Conservation (phyloP, 2,888 invertebrate genomes). For the Sphaeridia pumilis region DNA sequence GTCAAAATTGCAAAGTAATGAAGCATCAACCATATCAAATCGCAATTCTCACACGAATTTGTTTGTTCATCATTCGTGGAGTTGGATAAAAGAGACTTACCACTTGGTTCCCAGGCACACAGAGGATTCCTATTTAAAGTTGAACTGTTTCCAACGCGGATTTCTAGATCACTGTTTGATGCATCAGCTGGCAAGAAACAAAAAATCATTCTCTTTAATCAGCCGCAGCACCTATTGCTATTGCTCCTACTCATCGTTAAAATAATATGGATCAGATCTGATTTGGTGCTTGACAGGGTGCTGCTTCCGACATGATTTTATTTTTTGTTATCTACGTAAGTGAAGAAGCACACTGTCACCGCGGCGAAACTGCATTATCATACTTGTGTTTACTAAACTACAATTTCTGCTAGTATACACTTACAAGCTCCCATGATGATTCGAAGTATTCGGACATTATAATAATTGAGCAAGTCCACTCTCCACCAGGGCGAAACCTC, state of each 20-base stretch:
- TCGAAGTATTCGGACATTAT: conserved; percentile 70
- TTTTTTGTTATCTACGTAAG: too few relatives aligned
- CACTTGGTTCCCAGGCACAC: conserved; percentile 88
- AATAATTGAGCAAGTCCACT: conserved; percentile 70
- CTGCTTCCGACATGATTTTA: too few relatives aligned
- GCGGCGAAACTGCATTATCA: too few relatives aligned
- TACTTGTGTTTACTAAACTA: too few relatives aligned
- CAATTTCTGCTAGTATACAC: conserved; percentile 27
- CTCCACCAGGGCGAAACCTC: conserved; percentile 91
- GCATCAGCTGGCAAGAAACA: conserved; percentile 13
- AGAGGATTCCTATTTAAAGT: conserved; percentile 77
- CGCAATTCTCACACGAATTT: background rate
- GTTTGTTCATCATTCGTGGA: background rate
- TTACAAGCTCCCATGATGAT: conserved; percentile 72
- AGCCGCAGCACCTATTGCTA: too few relatives aligned
- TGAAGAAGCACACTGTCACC: too few relatives aligned
- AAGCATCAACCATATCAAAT: background rate
- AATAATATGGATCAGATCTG: too few relatives aligned
- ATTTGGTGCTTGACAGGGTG: too few relatives aligned
- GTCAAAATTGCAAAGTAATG: background rate
- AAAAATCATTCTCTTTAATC: too few relatives aligned
- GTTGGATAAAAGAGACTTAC: too few relatives aligned
- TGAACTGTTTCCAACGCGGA: conserved; percentile 60
- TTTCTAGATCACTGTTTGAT: conserved; percentile 36
- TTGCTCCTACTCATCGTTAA: background rate